A percentile compares a stretch with the other conserved stretches of the same genome.
Evolutionary conservation across 1,140 invertebrate species (phyloP).

Genomic region (Acromyrmex heyeri): DNA sequence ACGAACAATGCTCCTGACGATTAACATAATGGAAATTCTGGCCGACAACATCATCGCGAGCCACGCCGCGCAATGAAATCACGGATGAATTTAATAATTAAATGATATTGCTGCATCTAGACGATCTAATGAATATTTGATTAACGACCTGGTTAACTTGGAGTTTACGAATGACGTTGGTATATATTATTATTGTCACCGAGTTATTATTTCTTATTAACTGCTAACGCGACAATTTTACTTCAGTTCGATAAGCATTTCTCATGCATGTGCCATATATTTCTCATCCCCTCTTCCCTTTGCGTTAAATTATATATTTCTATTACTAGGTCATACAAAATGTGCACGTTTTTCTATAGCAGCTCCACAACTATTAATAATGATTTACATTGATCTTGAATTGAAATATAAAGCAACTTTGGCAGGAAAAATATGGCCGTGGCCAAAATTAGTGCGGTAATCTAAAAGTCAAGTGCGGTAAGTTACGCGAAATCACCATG

Average conservation of each 20-base stretch:
- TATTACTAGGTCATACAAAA: not conserved
- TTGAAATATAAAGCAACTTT: conserved; percentile 1
- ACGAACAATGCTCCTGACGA: conserved; percentile 32
- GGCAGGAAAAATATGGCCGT: not conserved
- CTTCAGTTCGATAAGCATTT: not conserved
- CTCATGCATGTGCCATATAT: not conserved
- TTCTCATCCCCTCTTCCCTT: too few species aligned
- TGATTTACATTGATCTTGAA: not conserved
- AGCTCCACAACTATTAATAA: not conserved
- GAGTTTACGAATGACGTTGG: not conserved
- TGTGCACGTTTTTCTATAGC: not conserved
- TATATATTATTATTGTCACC: conserved; percentile 13
- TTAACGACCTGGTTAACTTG: not conserved
- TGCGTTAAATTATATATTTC: conserved; percentile 23
- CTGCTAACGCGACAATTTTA: not conserved
- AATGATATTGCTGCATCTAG: conserved; percentile 24
- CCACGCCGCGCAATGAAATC: conserved; percentile 22
- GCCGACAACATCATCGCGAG: not conserved
- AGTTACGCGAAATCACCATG: not conserved
- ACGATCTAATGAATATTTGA: conserved; percentile 37
- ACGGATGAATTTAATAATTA: conserved; percentile 49
- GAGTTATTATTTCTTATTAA: conserved; percentile 18
- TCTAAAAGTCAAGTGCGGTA: not conserved
- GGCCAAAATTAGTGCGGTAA: not conserved
- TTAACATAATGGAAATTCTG: conserved; percentile 53